Base-by-base conservation (phyloP, 2,113 vertebrate species). In the Rhadina sibilatrix region DNA sequence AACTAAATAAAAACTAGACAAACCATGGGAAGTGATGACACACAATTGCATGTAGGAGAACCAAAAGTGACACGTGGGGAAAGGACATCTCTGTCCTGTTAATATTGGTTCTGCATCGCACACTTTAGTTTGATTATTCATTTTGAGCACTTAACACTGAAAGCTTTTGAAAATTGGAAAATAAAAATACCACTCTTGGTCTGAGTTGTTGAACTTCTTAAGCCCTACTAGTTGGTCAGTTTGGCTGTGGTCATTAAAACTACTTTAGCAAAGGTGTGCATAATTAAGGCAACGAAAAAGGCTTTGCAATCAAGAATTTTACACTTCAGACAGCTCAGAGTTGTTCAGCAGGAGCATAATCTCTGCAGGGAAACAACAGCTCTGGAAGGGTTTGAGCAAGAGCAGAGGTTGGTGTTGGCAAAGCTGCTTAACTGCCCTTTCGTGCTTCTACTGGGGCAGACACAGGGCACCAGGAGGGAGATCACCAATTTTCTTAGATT, bases 1-100 rank as follows among this genome's bases (percentile, higher is more conserved):
- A 70, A 31, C 40, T n/a, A 23, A 77, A 60, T 24, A 60, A 65
- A 72, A 84, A 44, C 27, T 35, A 31, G 44, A 33, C 37, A 27
- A 50, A 69, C 49, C n/a, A 18, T 1, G 33, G 87, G 71, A 35
- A 35, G 24, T 2, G 44, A 27, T 6, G 76, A 30, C 19, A n/a
- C 50, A 7, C 6, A 9, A 8, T 13, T 19, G 42, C 63, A 11
- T 0, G 31, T 0, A 20, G 28, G 31, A 66, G 86, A 75, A 71
- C 27, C 0, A 18, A n/a, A 54, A 68, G 66, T 1, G 21, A 37
- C 74, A 44, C 3, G 2, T 7, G 46, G 31, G 20, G 19, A 44
- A 47, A 52, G 40, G 27, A 33, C 37, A 13, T 65, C 59, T 27
- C 15, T 23, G 61, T 33, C 54, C 60, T n/a, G 2, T 6, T 10